phyloP scores from a whole-genome alignment of 1,140 invertebrate genomes.

The Drosophila lacertosa region DNA sequence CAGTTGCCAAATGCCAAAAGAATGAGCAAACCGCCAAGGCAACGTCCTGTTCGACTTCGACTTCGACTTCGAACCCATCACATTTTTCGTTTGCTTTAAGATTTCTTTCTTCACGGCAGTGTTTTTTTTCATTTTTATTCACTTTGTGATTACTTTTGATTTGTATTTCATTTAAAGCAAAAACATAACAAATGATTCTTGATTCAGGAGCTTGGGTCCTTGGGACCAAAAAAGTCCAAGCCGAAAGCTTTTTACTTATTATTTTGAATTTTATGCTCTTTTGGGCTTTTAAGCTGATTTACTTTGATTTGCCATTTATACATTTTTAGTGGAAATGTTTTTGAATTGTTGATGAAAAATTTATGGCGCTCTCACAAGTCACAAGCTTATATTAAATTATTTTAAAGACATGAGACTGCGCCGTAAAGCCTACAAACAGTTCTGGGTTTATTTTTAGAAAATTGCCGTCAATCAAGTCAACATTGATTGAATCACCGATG shows the following conservation, averaged over 20 bases:
- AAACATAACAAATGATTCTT: constrained; percentile 58
- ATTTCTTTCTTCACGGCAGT: constrained; percentile 61
- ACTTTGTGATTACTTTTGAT: constrained; percentile 64
- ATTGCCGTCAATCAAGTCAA: constrained; percentile 13
- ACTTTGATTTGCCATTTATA: too few relatives aligned
- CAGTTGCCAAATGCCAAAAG: constrained; percentile 73
- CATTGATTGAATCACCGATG: constrained; percentile 18
- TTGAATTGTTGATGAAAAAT: too few relatives aligned
- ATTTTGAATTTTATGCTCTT: background rate
- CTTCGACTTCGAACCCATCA: constrained; percentile 37
- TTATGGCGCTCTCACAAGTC: too few relatives aligned
- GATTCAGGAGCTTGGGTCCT: constrained; percentile 37
- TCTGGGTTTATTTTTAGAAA: constrained; percentile 21
- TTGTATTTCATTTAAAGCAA: constrained; percentile 74
- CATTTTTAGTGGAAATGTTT: too few relatives aligned
- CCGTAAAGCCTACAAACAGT: background rate
- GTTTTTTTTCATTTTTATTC: constrained; percentile 35
- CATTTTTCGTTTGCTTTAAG: constrained; percentile 73
- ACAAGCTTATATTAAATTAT: too few relatives aligned
- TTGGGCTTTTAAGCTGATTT: constrained; percentile 2
- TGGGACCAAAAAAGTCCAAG: constrained; percentile 13
- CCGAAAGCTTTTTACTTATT: background rate
- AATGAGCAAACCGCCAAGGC: constrained; percentile 40
- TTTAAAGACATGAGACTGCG: background rate
- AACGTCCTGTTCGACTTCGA: background rate